A percentile compares a stretch with the other conserved stretches of the same genome.
phyloP scores from a whole-genome alignment of 2,888 invertebrate species.

The Acanthosepion lycidas region DNA sequence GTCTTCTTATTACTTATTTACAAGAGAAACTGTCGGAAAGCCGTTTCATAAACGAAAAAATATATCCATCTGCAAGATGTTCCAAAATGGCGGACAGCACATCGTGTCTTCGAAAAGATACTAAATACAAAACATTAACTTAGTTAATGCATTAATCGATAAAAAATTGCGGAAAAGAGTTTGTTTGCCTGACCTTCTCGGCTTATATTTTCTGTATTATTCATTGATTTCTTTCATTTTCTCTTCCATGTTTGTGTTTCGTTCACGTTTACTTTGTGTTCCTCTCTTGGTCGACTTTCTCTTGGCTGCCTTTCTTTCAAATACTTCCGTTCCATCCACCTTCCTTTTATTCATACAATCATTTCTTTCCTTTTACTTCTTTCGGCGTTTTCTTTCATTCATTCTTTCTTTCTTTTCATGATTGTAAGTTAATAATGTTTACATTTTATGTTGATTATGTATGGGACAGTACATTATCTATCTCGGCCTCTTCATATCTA shows the following conservation, averaged over 20 bases:
- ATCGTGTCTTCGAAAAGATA: not conserved
- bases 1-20: not conserved
- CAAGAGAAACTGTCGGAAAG: not conserved
- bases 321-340: too few relatives aligned
- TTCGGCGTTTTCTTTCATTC: not conserved
- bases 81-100: not conserved
- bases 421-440: too few relatives aligned
- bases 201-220: not conserved
- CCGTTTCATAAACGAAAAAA: not conserved
- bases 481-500: too few relatives aligned
- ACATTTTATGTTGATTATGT: too few relatives aligned
- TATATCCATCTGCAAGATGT: not conserved
- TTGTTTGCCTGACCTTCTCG: slow-evolving; percentile 33
- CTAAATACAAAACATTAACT: slow-evolving; percentile 23
- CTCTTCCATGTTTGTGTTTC: not conserved
- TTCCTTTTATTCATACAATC: too few relatives aligned
- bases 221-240: not conserved
- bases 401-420: not conserved
- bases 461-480: too few relatives aligned
- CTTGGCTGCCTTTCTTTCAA: too few relatives aligned
- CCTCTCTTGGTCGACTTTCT: too few relatives aligned
- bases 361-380: too few relatives aligned
- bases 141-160: slow-evolving; percentile 33
- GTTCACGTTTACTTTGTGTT: not conserved
- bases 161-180: not conserved